Evolutionary conservation across 2,113 vertebrate genomes (phyloP), one percentile per base, ranked within the genome.

Genomic region (Crotophaga sulcirostris): DNA sequence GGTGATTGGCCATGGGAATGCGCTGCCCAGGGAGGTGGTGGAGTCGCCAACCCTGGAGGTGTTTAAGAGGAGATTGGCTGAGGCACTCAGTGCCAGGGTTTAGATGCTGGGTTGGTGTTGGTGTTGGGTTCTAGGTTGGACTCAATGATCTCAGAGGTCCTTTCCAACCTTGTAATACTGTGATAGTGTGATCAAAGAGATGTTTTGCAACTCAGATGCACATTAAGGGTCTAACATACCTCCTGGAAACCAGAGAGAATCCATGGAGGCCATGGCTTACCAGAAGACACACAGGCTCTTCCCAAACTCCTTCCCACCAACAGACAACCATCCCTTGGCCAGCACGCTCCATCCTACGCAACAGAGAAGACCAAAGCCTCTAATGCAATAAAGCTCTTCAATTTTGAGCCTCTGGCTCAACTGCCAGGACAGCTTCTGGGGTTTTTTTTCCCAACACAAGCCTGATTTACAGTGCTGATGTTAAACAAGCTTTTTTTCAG

Each of bases 231-330:
- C 19, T 16, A 18, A n/a, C 1, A 1, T 10, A n/a, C 4, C 3
- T 1, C 31, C 33, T 28, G 33, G 67, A 47, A 62, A 52, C 1
- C 3, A 11, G 13, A 28, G 34, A 21, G 51, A 52, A 40, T 9
- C 9, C 47, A 17, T 29, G 3, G 1, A 40, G 47, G 29, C 9
- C 13, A 0, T 0, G 16, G 38, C 18, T 42, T 26, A 6, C 16
- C 15, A n/a, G 31, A 36, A 14, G 24, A n/a, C 14, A 3, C 1
- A 2, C 7, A 10, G 63, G 36, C n/a, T 62, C 34, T 28, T 74
- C 26, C 60, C 67, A 44, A 68, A 44, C 29, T 68, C 58, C 29
- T 70, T 45, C 26, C 52, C 29, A 24, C 13, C 45, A 63, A 33
- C 10, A 11, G 2, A 2, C 10, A 6, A 9, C 28, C 20, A 52